Base-by-base conservation (phyloP, 1,140 invertebrate species). In the Hyposmocoma kahamanoa region DNA sequence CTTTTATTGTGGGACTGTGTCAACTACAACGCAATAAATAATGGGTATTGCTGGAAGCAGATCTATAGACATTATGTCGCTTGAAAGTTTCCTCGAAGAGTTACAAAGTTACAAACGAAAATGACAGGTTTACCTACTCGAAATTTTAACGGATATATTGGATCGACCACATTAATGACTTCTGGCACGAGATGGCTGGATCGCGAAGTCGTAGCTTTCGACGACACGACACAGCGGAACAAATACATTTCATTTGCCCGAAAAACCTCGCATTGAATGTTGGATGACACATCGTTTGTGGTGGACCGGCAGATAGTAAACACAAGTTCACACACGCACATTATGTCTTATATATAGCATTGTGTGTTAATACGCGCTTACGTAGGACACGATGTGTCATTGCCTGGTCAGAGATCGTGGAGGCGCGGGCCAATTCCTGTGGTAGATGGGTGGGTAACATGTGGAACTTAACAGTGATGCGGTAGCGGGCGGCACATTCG, bases 271-370 rank as follows among this genome's bases (percentile, higher is more conserved):
- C 64, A 73, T 72, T 75, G 63, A 72, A 73, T 68, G 66, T 72
- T 72, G 65, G 71, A 75, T 84, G 81, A 82, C 78, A 84, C 80
- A 82, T 76, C 73, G 67, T 59, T 67, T 69, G 77, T 62, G 62
- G 67, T 68, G 59, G 59, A 63, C 59, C 69, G 70, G 44, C 69
- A 56, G 57, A 76, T 82, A 79, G 81, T 84, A 84, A 84, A 84
- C 80, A 82, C 65, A 67, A 61, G 62, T 57, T 59, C 71, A 61
- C 67, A 72, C 73, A 76, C 67, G 62, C 65, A 74, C 67, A 68
- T 56, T 62, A 59, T 58, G 61, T 70, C 51, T 58, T 77, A 80
- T 75, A 78, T 76, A 80, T 80, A 80, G 72, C 70, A 71, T 73
- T 70, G 70, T 77, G 67, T 74, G 70, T 76, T 78, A 75, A 71